Conservation (phyloP, 2,888 invertebrate species). For the Epiblema foenella region DNA sequence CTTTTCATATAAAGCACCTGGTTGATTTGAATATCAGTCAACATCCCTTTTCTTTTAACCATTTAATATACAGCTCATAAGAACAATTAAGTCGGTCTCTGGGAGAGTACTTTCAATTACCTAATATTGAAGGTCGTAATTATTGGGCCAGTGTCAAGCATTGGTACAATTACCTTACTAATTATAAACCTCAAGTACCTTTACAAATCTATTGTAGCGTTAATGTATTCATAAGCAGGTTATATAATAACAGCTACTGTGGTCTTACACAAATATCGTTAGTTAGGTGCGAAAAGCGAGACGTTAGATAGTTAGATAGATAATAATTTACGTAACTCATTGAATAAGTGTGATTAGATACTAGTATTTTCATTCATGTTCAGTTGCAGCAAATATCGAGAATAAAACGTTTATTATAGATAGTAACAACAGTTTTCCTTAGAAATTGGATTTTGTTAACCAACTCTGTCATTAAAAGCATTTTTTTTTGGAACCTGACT, state of each 20-base stretch:
- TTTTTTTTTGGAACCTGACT: too few relatives aligned
- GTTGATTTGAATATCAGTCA: too few relatives aligned
- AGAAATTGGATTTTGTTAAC: too few relatives aligned
- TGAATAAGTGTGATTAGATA: slow-evolving; percentile 15
- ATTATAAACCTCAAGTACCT: not conserved
- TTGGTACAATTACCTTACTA: not conserved
- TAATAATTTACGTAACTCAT: slow-evolving; percentile 31
- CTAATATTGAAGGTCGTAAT: not conserved
- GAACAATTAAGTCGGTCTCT: too few relatives aligned
- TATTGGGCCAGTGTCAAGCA: not conserved
- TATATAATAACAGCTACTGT: slow-evolving; percentile 34
- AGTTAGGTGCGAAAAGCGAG: slow-evolving; percentile 25
- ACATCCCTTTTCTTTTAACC: too few relatives aligned
- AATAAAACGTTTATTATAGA: too few relatives aligned
- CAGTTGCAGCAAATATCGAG: not conserved
- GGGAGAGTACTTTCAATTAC: too few relatives aligned
- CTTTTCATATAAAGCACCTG: too few relatives aligned
- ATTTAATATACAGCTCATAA: too few relatives aligned
- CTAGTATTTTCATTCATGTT: slow-evolving; percentile 15
- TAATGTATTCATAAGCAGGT: slow-evolving; percentile 19
- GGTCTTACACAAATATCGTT: slow-evolving; percentile 35
- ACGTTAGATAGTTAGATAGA: slow-evolving; percentile 30
- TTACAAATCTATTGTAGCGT: not conserved
- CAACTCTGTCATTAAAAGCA: too few relatives aligned
- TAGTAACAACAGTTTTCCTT: too few relatives aligned